Conservation (phyloP, 2,888 invertebrate genomes). For the Calameuta pallipes region DNA sequence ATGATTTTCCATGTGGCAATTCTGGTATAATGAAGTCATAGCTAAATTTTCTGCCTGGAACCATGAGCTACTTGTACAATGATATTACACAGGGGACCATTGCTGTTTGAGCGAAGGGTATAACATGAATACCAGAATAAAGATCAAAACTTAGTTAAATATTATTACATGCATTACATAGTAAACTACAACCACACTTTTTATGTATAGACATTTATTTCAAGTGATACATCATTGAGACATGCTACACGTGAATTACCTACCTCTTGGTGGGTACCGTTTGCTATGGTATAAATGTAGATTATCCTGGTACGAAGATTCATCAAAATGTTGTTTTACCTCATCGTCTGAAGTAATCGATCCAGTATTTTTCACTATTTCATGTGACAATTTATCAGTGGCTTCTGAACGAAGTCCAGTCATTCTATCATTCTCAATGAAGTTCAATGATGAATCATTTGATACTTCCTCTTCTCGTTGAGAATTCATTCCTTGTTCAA, state of each 20-base stretch:
- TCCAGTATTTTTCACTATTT: background rate
- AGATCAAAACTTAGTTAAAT: background rate
- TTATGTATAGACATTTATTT: conserved; percentile 12
- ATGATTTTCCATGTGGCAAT: conserved; percentile 75
- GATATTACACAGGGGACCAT: background rate
- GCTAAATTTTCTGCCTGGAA: conserved; percentile 23
- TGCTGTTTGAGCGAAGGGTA: background rate
- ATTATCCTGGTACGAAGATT: background rate
- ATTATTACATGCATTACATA: background rate
- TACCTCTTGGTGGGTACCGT: conserved; percentile 34
- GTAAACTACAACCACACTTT: conserved; percentile 7
- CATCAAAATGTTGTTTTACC: background rate
- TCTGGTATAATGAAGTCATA: conserved; percentile 80
- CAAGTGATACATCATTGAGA: background rate
- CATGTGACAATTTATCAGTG: background rate
- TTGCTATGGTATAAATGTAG: conserved; percentile 28
- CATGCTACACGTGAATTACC: conserved; percentile 20
- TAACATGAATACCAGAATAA: background rate
- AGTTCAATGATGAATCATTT: conserved; percentile 9
- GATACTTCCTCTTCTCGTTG: conserved; percentile 16
- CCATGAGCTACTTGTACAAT: conserved; percentile 7
- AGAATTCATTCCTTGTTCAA: background rate
- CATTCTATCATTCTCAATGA: background rate
- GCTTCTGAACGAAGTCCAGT: background rate
- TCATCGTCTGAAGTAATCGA: background rate